phyloP scores from a whole-genome alignment of 2,113 vertebrate species.

The Siphamia tubifer region DNA sequence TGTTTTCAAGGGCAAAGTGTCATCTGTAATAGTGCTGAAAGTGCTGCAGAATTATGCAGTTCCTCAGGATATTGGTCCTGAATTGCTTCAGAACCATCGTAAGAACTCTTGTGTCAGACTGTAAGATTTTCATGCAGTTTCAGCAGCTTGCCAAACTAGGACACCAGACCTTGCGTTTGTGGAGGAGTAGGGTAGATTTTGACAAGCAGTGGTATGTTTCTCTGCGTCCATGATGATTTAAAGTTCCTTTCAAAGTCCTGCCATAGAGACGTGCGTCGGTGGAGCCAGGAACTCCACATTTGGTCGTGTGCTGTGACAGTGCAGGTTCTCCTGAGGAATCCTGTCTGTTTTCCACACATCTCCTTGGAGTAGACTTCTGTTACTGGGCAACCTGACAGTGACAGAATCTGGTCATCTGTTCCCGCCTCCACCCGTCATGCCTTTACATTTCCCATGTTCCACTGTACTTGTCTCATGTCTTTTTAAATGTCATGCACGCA shows the following conservation, averaged over 20 bases:
- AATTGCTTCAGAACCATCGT: neutral
- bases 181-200: neutral
- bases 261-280: neutral
- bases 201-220: neutral
- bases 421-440: conserved; percentile 61
- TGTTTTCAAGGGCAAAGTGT: too few relatives aligned
- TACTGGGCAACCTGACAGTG: conserved; percentile 72
- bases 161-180: neutral
- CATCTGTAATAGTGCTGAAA: too few relatives aligned
- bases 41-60: neutral
- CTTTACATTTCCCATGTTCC: conserved; percentile 64
- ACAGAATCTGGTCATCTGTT: conserved; percentile 68
- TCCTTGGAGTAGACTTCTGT: conserved; percentile 53
- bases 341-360: conserved; percentile 52
- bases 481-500: conserved; percentile 63
- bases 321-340: conserved; percentile 53
- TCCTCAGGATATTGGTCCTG: neutral
- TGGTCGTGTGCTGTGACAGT: conserved; percentile 30
- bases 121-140: neutral
- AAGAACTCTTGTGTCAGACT: neutral
- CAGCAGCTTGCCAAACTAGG: neutral
- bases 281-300: conserved; percentile 18
- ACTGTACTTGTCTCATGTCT: conserved; percentile 36
- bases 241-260: neutral
- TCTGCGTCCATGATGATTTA: neutral